Evolutionary conservation across 2,113 vertebrate species (phyloP).

Genomic region (Lagopus leucura): DNA sequence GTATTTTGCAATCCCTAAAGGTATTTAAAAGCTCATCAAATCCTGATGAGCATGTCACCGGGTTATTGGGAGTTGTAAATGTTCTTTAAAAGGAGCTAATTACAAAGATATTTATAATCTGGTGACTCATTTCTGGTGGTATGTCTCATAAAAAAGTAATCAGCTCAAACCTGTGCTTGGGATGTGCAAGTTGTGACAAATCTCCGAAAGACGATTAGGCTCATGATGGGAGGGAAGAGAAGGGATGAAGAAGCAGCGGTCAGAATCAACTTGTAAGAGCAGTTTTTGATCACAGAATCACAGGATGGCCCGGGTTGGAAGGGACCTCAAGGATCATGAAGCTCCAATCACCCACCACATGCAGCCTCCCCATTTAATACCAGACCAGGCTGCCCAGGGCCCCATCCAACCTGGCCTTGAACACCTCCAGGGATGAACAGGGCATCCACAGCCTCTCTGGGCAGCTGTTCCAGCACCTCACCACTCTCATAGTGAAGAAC

Average conservation of each 20-base stretch:
- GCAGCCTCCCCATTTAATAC: no score
- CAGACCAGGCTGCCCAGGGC: no score
- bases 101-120: slow-evolving; percentile 14
- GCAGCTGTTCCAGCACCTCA: no score
- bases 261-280: not conserved
- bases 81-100: not conserved
- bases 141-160: slow-evolving; percentile 23
- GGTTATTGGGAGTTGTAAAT: not conserved
- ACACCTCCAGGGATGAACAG: no score
- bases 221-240: not conserved
- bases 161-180: not conserved
- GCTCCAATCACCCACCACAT: no score
- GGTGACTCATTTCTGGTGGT: slow-evolving; percentile 17
- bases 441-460: no score
- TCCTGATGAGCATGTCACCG: not conserved
- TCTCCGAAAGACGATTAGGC: not conserved
- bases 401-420: no score
- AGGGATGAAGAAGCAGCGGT: not conserved
- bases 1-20: slow-evolving; percentile 8
- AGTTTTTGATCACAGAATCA: not conserved
- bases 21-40: slow-evolving; percentile 33
- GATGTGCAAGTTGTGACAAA: slow-evolving; percentile 35
- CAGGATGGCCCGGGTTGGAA: no score
- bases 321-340: no score
- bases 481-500: no score